Conservation (phyloP, 2,797 vertebrate genomes). For the Phylloscopus collybita region DNA sequence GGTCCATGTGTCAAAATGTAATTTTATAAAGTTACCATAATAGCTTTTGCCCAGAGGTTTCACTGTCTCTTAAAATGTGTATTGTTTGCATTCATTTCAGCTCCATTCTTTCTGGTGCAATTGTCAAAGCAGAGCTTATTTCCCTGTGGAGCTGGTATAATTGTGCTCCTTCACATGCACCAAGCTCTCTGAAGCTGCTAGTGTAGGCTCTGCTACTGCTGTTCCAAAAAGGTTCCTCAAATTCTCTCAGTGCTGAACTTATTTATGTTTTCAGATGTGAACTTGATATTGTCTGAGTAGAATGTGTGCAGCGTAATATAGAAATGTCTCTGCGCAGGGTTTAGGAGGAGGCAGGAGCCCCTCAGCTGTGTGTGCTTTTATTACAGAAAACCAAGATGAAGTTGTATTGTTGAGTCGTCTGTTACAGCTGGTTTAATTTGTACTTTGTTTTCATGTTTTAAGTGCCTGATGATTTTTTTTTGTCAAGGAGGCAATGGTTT, state of each 20-base stretch:
- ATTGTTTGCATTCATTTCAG: background rate
- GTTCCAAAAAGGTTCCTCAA: background rate
- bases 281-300: conserved; percentile 41
- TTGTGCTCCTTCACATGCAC: background rate
- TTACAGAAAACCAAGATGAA: conserved; percentile 32
- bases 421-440: conserved; percentile 22
- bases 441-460: conserved; percentile 60
- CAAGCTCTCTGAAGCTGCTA: conserved; percentile 35
- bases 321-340: conserved; percentile 22
- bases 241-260: background rate
- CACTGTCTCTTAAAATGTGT: background rate
- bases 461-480: conserved; percentile 66
- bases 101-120: background rate
- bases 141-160: background rate
- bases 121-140: conserved; percentile 27
- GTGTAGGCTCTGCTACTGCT: conserved; percentile 30
- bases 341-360: conserved; percentile 51
- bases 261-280: conserved; percentile 38
- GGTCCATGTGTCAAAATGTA: background rate
- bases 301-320: conserved; percentile 2
- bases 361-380: conserved; percentile 1
- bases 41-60: background rate
- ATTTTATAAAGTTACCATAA: background rate
- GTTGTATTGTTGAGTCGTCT: conserved; percentile 27
- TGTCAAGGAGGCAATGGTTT: conserved; percentile 46